phyloP scores from a whole-genome alignment of 2,797 vertebrate genomes.

The Malurus splendens region DNA sequence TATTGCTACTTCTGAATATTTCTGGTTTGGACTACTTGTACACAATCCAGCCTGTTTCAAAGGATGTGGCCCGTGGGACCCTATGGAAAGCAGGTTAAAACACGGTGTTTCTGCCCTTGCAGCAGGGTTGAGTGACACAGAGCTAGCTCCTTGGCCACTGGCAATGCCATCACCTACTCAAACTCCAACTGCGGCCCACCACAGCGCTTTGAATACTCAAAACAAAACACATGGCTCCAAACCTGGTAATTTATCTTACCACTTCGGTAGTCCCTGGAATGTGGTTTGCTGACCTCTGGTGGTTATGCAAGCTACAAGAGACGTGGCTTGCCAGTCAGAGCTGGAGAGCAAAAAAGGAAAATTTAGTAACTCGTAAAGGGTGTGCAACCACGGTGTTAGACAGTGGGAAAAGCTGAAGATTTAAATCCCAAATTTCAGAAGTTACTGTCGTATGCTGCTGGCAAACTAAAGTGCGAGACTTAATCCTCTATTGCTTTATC shows the following conservation, averaged over 20 bases:
- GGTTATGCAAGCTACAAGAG: background rate
- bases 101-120: background rate
- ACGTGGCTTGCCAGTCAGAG: background rate
- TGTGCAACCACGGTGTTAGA: background rate
- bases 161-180: background rate
- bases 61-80: fast-evolving
- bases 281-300: conserved; percentile 61
- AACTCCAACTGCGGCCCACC: fast-evolving
- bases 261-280: background rate
- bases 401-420: background rate
- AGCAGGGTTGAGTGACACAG: background rate
- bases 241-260: background rate
- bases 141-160: background rate
- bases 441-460: background rate
- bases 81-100: background rate
- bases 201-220: background rate
- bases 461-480: background rate
- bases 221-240: background rate
- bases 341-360: background rate
- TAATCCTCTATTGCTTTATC: background rate
- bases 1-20: background rate
- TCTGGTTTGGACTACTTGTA: background rate
- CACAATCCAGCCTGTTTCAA: background rate
- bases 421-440: background rate
- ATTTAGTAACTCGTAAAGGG: background rate